phyloP scores from a whole-genome alignment of 92 coral and sea anemone species.

The Porites lobata region DNA sequence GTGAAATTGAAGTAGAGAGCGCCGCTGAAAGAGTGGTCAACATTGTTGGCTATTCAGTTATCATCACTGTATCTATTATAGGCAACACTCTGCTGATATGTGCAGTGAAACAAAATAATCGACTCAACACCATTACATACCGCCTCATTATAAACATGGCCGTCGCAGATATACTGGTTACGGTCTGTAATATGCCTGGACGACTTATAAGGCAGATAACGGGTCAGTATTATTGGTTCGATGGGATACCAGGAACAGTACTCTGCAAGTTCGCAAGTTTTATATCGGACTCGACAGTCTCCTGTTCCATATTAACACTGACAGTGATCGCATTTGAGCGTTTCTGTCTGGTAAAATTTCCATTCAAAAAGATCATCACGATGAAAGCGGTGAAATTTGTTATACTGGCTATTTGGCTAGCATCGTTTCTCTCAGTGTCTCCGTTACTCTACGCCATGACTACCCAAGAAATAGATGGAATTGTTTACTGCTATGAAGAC shows the following conservation, averaged over 20 bases:
- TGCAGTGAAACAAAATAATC: slow-evolving; percentile 61
- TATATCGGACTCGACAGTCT: slow-evolving; percentile 81
- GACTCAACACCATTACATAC: slow-evolving; percentile 80
- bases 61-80: slow-evolving; percentile 71
- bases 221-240: slow-evolving; percentile 77
- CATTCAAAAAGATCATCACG: slow-evolving; percentile 68
- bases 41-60: slow-evolving; percentile 51
- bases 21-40: slow-evolving; percentile 53
- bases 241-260: slow-evolving; percentile 72
- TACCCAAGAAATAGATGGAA: slow-evolving; percentile 47
- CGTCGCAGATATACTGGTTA: slow-evolving; percentile 78
- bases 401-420: slow-evolving; percentile 70
- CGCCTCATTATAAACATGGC: slow-evolving; percentile 86
- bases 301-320: slow-evolving; percentile 76
- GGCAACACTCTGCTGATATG: slow-evolving; percentile 73
- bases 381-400: slow-evolving; percentile 60
- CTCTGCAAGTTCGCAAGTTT: slow-evolving; percentile 78
- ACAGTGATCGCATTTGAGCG: slow-evolving; percentile 80
- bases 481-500: slow-evolving; percentile 70
- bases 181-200: slow-evolving; percentile 86
- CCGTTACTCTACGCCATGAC: slow-evolving; percentile 83
- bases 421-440: slow-evolving; percentile 67
- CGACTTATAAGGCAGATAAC: slow-evolving; percentile 77
- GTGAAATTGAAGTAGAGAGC: slow-evolving; percentile 34
- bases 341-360: slow-evolving; percentile 63